Evolutionary conservation across 2,113 vertebrate genomes (phyloP).

Genomic region (Vulpes ferrilata): DNA sequence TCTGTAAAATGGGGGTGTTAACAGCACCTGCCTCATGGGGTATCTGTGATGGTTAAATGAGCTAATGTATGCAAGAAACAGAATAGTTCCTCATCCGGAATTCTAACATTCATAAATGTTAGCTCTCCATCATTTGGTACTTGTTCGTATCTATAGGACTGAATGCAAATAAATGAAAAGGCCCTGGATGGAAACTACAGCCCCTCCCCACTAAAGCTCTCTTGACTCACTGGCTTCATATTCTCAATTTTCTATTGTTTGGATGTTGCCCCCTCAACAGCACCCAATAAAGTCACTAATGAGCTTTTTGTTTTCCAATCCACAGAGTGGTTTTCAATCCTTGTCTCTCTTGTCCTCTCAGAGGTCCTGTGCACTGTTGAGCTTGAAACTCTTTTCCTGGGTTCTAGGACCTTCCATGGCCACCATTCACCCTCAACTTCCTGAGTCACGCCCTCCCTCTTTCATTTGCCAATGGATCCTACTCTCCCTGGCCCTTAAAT

Average conservation of each 20-base stretch:
- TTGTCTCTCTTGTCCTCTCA: neutral
- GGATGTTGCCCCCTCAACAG: neutral
- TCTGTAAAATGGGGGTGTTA: neutral
- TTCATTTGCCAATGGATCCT: neutral
- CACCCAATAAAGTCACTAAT: no score
- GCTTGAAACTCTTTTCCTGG: neutral
- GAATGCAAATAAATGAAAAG: neutral
- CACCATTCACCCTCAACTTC: neutral
- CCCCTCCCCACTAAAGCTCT: neutral
- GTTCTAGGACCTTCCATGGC: neutral
- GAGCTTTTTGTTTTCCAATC: neutral
- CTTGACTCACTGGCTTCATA: neutral
- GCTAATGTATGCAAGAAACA: neutral
- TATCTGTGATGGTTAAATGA: neutral
- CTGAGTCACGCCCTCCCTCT: neutral
- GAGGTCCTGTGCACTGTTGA: neutral
- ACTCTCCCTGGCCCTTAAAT: neutral
- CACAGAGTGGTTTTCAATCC: neutral
- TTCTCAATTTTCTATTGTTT: neutral
- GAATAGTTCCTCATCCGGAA: fast-evolving
- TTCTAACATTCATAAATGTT: neutral
- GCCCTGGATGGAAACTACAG: neutral
- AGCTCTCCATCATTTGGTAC: neutral
- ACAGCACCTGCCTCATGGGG: neutral
- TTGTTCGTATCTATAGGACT: neutral